Conservation (phyloP, 1,140 invertebrate genomes). For the Solenopsis fugax region DNA sequence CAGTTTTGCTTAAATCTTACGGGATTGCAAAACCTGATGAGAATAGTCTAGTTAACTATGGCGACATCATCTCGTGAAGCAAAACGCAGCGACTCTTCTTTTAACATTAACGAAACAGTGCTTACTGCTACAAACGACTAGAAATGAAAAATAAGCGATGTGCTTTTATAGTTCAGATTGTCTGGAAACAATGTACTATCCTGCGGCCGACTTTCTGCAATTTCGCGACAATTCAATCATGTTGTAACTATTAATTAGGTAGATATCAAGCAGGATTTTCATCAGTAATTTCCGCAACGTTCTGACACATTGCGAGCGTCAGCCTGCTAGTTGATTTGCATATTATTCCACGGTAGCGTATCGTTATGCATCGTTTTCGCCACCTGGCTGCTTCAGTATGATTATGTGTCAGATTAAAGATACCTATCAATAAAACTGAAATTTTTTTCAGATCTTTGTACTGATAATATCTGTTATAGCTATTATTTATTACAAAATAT, state of each 20-base stretch:
- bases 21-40: neutral
- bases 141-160: neutral
- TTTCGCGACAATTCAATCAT: constrained; percentile 77
- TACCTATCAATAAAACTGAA: neutral
- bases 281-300: constrained; percentile 82
- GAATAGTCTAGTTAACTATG: neutral
- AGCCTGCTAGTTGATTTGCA: constrained; percentile 80
- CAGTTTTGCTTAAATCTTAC: neutral
- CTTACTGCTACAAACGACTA: neutral
- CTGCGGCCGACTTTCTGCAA: constrained; percentile 68
- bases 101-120: neutral
- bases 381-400: constrained; percentile 50
- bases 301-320: constrained; percentile 66
- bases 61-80: neutral
- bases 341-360: constrained; percentile 76
- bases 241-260: constrained; percentile 83
- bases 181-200: neutral
- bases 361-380: constrained; percentile 62
- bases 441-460: neutral
- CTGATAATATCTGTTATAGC: neutral
- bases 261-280: constrained; percentile 82
- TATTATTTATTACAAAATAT: neutral
- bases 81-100: neutral
- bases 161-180: neutral
- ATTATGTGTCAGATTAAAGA: constrained; percentile 49